Conservation (phyloP, 2,113 vertebrate genomes). For the Athene cunicularia region DNA sequence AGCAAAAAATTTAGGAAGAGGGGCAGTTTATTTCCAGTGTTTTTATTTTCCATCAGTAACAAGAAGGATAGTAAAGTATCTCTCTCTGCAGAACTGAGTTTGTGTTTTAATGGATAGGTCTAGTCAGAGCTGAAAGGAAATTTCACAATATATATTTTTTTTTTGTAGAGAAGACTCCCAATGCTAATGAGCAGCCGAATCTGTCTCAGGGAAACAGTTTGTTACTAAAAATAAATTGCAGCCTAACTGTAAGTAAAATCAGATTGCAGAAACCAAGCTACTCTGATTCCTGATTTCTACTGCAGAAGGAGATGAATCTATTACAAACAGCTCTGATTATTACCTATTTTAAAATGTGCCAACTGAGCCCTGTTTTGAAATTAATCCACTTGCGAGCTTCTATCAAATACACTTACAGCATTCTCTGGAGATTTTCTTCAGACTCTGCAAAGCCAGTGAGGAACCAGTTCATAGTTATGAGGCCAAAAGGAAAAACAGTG, state of each 20-base stretch:
- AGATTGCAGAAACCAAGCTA: constrained; percentile 55
- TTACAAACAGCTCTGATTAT: constrained; percentile 32
- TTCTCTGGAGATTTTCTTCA: constrained; percentile 23
- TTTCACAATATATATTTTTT: constrained; percentile 33
- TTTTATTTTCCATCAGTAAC: not conserved
- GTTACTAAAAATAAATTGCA: constrained; percentile 78
- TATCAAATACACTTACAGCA: not conserved
- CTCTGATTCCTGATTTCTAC: constrained; percentile 38
- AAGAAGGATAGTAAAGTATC: constrained; percentile 18
- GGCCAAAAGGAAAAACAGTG: constrained; percentile 56
- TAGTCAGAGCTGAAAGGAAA: constrained; percentile 52
- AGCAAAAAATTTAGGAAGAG: not conserved
- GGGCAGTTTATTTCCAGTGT: constrained; percentile 1
- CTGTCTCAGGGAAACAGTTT: constrained; percentile 74
- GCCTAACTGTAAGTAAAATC: constrained; percentile 74
- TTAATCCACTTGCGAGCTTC: constrained; percentile 16
- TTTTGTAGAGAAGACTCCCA: constrained; percentile 61
- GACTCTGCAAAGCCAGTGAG: constrained; percentile 30
- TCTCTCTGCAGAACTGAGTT: constrained; percentile 33
- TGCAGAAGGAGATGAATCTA: constrained; percentile 44
- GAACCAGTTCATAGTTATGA: constrained; percentile 44
- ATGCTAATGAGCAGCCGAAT: constrained; percentile 75
- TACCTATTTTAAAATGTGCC: constrained; percentile 7
- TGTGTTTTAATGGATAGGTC: constrained; percentile 55
- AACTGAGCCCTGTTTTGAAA: not conserved